These are phyloP conservation scores for silkworm (Bombyx mori) DNA, from an alignment of 1,140 invertebrate species.

Conservation along the genomic window DNA sequence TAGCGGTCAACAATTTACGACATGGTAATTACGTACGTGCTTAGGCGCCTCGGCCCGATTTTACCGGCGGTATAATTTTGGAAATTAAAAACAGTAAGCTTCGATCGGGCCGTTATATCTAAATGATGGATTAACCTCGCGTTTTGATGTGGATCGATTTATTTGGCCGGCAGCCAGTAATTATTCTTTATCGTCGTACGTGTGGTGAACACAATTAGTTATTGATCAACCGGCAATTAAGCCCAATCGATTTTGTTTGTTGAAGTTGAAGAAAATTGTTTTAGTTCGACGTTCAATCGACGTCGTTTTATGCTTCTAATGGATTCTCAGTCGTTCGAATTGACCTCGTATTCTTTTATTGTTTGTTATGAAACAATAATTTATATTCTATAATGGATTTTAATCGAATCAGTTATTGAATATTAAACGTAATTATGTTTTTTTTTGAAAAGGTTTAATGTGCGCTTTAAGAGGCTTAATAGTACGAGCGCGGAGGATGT, in stretches of 20 bases:
- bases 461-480: too few relatives aligned
- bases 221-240: conserved; percentile 69
- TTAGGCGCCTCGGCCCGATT: conserved; percentile 40
- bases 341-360: conserved; percentile 32
- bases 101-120: conserved; percentile 66
- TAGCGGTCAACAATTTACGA: conserved; percentile 55
- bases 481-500: conserved; percentile 19
- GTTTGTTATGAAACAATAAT: conserved; percentile 35
- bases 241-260: conserved; percentile 67
- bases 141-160: conserved; percentile 68
- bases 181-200: conserved; percentile 66
- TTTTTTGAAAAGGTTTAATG: too few relatives aligned
- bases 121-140: conserved; percentile 68
- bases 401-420: neutral
- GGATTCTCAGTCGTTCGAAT: conserved; percentile 44
- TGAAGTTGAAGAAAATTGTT: conserved; percentile 68
- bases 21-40: conserved; percentile 60
- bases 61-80: conserved; percentile 53
- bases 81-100: conserved; percentile 67
- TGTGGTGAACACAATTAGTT: conserved; percentile 68
- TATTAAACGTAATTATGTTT: too few relatives aligned
- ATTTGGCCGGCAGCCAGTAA: conserved; percentile 68
- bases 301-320: conserved; percentile 56
- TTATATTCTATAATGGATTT: conserved; percentile 17
- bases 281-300: conserved; percentile 61